Percentiles rank a stretch among this genome's conserved stretches.
Conservation (phyloP, 2,113 vertebrate species). For the Macaca mulatta region DNA sequence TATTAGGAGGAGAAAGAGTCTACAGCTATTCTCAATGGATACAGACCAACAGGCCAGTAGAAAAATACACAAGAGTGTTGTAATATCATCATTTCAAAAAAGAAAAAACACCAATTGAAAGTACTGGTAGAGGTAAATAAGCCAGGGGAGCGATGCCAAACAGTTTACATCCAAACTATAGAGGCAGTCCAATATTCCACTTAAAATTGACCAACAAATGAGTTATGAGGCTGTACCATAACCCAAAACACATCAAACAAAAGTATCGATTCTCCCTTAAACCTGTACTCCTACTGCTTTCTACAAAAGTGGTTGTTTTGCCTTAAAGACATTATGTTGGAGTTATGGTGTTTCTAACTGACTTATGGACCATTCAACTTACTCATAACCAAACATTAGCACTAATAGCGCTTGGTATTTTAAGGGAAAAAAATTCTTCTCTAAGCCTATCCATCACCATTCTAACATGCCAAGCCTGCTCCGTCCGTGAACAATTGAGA, state of each 20-base stretch:
- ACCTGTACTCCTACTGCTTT: background rate
- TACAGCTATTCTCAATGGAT: background rate
- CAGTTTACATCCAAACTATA: background rate
- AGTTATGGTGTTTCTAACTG: background rate
- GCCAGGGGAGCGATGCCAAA: background rate
- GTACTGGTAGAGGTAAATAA: background rate
- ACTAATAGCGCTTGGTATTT: background rate
- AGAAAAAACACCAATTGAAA: background rate
- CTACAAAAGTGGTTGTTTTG: background rate
- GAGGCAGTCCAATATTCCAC: background rate
- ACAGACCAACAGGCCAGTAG: background rate
- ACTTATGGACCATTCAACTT: background rate
- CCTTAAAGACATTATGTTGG: background rate
- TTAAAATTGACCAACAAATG: background rate
- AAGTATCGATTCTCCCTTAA: background rate
- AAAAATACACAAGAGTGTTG: background rate
- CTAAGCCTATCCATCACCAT: background rate
- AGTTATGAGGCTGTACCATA: accelerated
- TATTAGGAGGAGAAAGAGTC: background rate
- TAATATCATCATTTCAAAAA: background rate
- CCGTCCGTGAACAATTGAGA: background rate
- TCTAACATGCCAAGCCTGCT: background rate
- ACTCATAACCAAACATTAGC: background rate
- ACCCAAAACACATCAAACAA: background rate
- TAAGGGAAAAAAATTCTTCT: background rate